These are phyloP conservation scores for Hydractinia echinata DNA, from an alignment of 30 jellyfish, hydroid and myxozoan genomes.

Conservation along the genomic window DNA sequence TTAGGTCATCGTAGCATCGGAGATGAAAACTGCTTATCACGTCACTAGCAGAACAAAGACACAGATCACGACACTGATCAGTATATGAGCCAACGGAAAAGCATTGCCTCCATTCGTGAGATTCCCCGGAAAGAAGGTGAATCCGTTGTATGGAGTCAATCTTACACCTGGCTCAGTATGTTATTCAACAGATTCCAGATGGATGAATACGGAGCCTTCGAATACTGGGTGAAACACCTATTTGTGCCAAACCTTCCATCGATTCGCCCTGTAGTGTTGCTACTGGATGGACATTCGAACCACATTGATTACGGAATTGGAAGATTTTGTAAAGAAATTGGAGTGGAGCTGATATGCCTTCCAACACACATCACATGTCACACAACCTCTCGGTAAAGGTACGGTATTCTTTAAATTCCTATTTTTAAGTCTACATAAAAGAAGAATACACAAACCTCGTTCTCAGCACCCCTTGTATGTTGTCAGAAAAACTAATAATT, in stretches of 20 bases:
- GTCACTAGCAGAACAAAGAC: not conserved
- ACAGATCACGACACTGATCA: constrained; percentile 20
- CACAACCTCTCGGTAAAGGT: not conserved
- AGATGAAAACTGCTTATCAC: not conserved
- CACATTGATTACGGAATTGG: not conserved
- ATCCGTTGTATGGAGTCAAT: not conserved
- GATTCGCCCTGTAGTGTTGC: constrained; percentile 9
- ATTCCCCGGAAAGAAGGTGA: constrained; percentile 25
- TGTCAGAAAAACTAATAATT: no score
- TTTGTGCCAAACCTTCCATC: constrained; percentile 6
- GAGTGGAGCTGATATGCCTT: not conserved
- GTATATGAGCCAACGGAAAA: constrained; percentile 23
- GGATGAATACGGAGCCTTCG: constrained; percentile 23
- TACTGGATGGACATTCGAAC: not conserved
- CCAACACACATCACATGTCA: constrained; percentile 15
- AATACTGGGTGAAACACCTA: no score
- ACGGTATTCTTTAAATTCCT: not conserved
- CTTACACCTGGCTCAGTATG: not conserved
- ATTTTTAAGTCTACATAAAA: no score
- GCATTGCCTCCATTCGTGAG: constrained; percentile 34
- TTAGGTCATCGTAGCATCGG: not conserved
- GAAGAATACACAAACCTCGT: no score
- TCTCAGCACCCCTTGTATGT: no score
- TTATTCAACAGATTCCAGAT: not conserved
- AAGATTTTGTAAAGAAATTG: not conserved